Base-by-base conservation (phyloP, 2,888 invertebrate genomes). In the Tolmerus cingulatus region DNA sequence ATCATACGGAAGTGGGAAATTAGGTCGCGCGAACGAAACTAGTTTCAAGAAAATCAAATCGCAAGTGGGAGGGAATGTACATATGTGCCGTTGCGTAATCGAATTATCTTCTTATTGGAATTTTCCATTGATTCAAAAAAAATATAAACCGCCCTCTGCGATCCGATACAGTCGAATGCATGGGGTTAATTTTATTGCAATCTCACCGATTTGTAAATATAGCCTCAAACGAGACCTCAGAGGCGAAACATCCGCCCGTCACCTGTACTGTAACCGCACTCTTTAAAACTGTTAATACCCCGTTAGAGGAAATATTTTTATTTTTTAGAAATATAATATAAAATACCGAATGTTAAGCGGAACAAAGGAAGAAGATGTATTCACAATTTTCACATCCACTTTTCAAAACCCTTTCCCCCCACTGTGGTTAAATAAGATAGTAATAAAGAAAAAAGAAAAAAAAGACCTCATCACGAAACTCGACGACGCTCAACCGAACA, bases 401-500 rank as follows among this genome's bases (percentile, higher is more conserved):
- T 27, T 34, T 57, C 23, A 23, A 40, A 78, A 78, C 40, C 37
- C 40, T 78, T 78, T 77, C 12, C 9, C 46, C 46, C 34, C 78
- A 78, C 40, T 78, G 34, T 78, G n/a, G 46, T 27, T 7, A 40
- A 27, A 40, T 51, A 12, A 40, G 12, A 2, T 12, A 40, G 9
- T 40, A 40, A 40, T 40, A 34, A 30, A 30, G 2, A 12, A 23
- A 81, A 23, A 23, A 40, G 12, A 74, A 19, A 40, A 40, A 40
- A 40, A 12, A 40, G 40, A 40, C 40, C 57, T 7, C 43, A 51
- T 46, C 34, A 14, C 74, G n/a, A 51, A 46, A 55, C 86, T 23
- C 19, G 4, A 87, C 76, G 87, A 89, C 87, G 89, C 89, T 90
- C 91, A 91, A 92, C 92, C 91, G 91, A 89, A 90, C 91, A 88